A percentile compares a stretch with the other conserved stretches of the same genome.
These are phyloP conservation scores for Rambutsinella grinnellia DNA, from an alignment of 2,888 invertebrate species.

Conservation along the genomic window DNA sequence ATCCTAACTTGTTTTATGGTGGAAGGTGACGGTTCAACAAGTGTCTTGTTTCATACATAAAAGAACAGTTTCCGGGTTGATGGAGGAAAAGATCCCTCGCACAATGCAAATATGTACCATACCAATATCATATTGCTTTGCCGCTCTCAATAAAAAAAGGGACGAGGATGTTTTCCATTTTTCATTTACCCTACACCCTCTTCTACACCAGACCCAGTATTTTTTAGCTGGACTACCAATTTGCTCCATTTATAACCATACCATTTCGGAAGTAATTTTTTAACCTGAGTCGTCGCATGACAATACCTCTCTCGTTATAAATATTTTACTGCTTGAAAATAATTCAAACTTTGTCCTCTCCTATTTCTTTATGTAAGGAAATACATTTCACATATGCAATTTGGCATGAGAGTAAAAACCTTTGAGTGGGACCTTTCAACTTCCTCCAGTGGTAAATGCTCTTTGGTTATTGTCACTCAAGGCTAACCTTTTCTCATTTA, in stretches of 20 bases:
- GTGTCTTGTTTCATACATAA: constrained; percentile 10
- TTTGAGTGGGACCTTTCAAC: too few relatives aligned
- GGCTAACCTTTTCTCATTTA: too few relatives aligned
- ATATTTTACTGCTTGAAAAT: neutral
- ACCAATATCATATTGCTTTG: neutral
- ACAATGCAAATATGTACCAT: neutral
- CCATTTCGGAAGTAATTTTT: neutral
- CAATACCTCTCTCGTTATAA: too few relatives aligned
- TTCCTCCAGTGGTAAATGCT: too few relatives aligned
- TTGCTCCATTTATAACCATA: neutral
- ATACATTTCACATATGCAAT: too few relatives aligned
- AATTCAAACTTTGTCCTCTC: neutral
- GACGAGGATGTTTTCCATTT: neutral
- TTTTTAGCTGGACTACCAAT: too few relatives aligned
- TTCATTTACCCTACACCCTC: too few relatives aligned
- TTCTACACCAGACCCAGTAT: too few relatives aligned
- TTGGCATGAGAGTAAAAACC: too few relatives aligned
- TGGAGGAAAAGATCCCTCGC: neutral
- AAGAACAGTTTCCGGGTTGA: neutral
- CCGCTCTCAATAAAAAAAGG: neutral
- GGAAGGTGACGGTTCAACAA: constrained; percentile 16
- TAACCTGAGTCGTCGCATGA: neutral
- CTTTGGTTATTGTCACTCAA: too few relatives aligned
- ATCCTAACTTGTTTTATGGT: too few relatives aligned
- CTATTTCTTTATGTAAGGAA: too few relatives aligned